Conservation (phyloP, 2,888 invertebrate genomes). For the Itoplectis maculator region DNA sequence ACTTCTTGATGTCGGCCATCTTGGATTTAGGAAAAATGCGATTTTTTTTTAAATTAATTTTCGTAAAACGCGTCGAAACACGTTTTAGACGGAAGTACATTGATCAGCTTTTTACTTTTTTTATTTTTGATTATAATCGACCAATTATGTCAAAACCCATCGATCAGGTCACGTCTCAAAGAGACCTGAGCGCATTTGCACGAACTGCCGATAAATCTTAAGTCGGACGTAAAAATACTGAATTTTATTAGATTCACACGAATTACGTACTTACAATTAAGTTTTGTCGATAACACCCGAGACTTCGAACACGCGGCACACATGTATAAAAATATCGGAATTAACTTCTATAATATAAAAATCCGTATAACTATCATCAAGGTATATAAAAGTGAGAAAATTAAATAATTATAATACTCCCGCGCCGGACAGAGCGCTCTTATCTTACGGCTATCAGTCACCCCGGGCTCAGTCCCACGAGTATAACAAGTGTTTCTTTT, state of each 20-base stretch:
- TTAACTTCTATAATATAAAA: background rate
- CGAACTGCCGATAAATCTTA: background rate
- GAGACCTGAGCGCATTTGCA: background rate
- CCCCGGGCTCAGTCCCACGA: background rate
- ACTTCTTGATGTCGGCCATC: too few relatives aligned
- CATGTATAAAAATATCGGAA: constrained; percentile 10
- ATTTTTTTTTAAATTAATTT: too few relatives aligned
- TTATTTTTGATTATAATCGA: background rate
- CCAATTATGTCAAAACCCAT: background rate
- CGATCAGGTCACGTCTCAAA: background rate
- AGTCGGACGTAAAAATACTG: constrained; percentile 16
- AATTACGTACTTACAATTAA: background rate
- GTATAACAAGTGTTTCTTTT: background rate
- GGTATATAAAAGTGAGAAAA: background rate
- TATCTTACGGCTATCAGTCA: constrained; percentile 29
- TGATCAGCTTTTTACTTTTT: too few relatives aligned
- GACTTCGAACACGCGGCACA: background rate
- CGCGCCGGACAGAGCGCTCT: background rate
- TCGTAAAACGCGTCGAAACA: too few relatives aligned
- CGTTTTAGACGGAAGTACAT: background rate
- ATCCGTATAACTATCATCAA: background rate
- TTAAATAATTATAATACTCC: constrained; percentile 26
- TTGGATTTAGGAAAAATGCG: too few relatives aligned
- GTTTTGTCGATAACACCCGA: background rate
- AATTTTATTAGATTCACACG: constrained; percentile 30